Evolutionary conservation across 2,888 invertebrate species (phyloP), one percentile per base, ranked within the genome.

Genomic region (Andricus quercusramuli): DNA sequence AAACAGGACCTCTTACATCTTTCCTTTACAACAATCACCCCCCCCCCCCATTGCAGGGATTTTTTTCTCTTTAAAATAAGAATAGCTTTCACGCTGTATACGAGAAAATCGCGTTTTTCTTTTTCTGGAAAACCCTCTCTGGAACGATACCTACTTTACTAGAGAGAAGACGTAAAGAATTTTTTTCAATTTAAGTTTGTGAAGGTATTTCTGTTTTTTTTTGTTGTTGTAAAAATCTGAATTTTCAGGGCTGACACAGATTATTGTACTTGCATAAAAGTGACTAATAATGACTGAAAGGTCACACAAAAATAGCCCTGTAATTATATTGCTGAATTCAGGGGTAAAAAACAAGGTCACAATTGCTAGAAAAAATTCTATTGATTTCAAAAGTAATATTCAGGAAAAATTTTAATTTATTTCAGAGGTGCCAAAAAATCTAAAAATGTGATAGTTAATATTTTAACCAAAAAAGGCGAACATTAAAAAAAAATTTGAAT

Each of bases 11-110:
- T 62, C n/a, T 51, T 65, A n/a, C 25, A 66, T 20, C 66, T 25
- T 56, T 66, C 37, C 32, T 51, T 56, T 15, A 29, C 51, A 74
- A 74, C 29, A 47, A 67, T 65, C 37, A 32, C 37, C 44, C 20
- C 64, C 47, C 4, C 47, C 13, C 17, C 47, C 4, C 15, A 3
- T 15, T 3, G 2, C 3, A 44, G 44, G 15, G 44, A 44, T 47
- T 47, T 47, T 47, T 51, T 56, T 70, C 70, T 70, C 51, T 51
- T 32, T 56, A 56, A 56, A 70, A 51, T 70, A 32, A 70, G 32
- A 51, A 56, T n/a, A 70, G 51, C 51, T 51, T 70, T 51, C 9
- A 20, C 51, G 32, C 29, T 4, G 47, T 70, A 56, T 51, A 70
- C 29, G 51, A 29, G 51, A 70, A 51, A 56, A 70, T 20, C 51